Evolutionary conservation across 2,797 vertebrate genomes (phyloP), one percentile per base, ranked within the genome.

Genomic region (Eremophila alpestris): DNA sequence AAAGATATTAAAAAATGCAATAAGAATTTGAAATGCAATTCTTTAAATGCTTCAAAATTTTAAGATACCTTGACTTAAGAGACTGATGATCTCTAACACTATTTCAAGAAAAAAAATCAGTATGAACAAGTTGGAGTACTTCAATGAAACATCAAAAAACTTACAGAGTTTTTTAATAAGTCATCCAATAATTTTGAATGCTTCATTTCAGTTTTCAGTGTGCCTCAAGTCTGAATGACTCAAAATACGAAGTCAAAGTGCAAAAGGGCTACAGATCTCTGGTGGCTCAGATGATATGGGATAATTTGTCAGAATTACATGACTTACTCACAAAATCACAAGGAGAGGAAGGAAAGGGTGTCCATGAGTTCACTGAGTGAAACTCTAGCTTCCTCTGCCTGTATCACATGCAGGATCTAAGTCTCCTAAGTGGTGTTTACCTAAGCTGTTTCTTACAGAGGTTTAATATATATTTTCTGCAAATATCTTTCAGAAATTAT

Each of bases 401-500:
- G 0, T 20, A 32, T 69, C 32, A 36, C 14, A 24, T 2, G 4
- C 2, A 6, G 10, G 20, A 16, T 67, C 23, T 43, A 71, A 32
- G 34, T 58, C 16, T 76, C n/a, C 30, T 43, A 30, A 43, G 16
- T 29, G 10, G 20, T 36, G 4, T 49, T 80, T 62, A 45, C 9
- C 7, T 38, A 23, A 30, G 7, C 7, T 46, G 3, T 12, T 89
- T 56, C n/a, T 60, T 71, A n/a, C 11, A 68, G 49, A 65, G 4
- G 9, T 1, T 74, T 41, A 45, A 80, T n/a, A 38, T 10, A 8
- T 21, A 36, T 82, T 73, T 87, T 85, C 52, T 63, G 29, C 20
- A n/a, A 74, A 27, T 65, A 36, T 24, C 9, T 87, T 52, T 48
- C 10, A n/a, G 13, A 69, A 93, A 76, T 79, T 76, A 38, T 74